Percentiles rank a stretch among this genome's conserved stretches.
phyloP scores from a whole-genome alignment of 2,113 vertebrate species.

The Chroicocephalus ridibundus region DNA sequence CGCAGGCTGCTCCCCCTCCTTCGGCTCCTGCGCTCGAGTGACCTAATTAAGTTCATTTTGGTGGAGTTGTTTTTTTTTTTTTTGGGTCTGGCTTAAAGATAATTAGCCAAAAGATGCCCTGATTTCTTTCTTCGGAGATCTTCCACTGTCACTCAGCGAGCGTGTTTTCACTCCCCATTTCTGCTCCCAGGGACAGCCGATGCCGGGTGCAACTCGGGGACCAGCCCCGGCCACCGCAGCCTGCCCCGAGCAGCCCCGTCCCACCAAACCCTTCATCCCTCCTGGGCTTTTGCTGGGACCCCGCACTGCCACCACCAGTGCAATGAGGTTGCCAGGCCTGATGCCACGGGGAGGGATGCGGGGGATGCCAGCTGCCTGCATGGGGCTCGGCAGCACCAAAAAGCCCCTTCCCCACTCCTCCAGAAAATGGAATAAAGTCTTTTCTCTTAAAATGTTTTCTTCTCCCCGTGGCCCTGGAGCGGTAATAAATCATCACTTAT shows the following conservation, averaged over 20 bases:
- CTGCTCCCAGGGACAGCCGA: not conserved
- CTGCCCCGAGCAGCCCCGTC: not conserved
- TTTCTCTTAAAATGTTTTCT: not conserved
- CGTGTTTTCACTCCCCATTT: not conserved
- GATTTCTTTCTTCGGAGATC: constrained; percentile 11
- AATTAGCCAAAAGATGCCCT: constrained; percentile 34
- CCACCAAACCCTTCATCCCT: not conserved
- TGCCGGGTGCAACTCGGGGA: fast-evolving
- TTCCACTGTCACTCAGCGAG: not conserved
- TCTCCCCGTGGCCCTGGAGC: not conserved
- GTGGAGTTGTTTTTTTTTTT: not conserved
- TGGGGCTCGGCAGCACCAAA: fast-evolving
- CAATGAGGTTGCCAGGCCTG: not conserved
- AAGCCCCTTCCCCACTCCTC: not conserved
- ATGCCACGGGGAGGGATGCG: not conserved
- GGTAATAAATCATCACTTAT: not conserved
- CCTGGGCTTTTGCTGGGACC: not conserved
- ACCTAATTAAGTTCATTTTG: constrained; percentile 32
- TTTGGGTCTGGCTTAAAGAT: not conserved
- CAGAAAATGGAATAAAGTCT: not conserved
- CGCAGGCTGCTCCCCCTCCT: not conserved
- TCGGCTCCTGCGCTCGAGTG: not conserved
- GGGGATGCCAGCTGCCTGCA: fast-evolving
- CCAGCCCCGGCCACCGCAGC: not conserved
- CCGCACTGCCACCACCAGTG: fast-evolving